Evolutionary conservation across 2,888 invertebrate species (phyloP).

Genomic region (Oxystoma pomonae): DNA sequence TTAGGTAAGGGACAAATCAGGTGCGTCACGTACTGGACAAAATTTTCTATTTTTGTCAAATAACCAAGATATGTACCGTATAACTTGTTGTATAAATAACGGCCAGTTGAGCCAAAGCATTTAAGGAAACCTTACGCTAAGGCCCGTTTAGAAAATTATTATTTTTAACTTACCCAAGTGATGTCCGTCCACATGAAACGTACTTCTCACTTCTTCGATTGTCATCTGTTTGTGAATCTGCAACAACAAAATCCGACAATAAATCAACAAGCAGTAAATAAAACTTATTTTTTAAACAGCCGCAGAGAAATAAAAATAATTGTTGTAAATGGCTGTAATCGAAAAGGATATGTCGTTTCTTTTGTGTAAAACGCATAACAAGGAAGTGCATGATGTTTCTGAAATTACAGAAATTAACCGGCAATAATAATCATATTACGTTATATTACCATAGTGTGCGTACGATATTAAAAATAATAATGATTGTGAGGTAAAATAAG

Average conservation of each 20-base stretch:
- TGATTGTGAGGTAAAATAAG: too few relatives aligned
- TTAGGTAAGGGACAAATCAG: too few relatives aligned
- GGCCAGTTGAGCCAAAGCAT: too few relatives aligned
- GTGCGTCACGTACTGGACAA: too few relatives aligned
- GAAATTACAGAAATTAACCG: not conserved
- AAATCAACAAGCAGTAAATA: not conserved
- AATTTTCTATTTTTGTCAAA: too few relatives aligned
- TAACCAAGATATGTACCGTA: too few relatives aligned
- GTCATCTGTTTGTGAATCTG: constrained; percentile 91
- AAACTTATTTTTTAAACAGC: not conserved
- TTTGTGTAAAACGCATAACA: not conserved
- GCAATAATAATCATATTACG: too few relatives aligned
- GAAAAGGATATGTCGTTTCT: not conserved
- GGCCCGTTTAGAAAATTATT: too few relatives aligned
- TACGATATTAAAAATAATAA: too few relatives aligned
- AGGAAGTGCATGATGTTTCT: not conserved
- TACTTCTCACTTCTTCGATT: constrained; percentile 70
- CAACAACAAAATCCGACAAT: constrained; percentile 43
- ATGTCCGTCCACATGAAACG: constrained; percentile 80
- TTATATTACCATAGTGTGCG: too few relatives aligned
- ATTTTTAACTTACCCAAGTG: constrained; percentile 59
- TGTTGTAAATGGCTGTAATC: not conserved
- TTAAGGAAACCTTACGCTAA: too few relatives aligned
- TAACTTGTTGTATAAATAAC: too few relatives aligned
- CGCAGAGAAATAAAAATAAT: not conserved